phyloP scores from a whole-genome alignment of 2,888 invertebrate genomes.

The Diarsia dahlii region DNA sequence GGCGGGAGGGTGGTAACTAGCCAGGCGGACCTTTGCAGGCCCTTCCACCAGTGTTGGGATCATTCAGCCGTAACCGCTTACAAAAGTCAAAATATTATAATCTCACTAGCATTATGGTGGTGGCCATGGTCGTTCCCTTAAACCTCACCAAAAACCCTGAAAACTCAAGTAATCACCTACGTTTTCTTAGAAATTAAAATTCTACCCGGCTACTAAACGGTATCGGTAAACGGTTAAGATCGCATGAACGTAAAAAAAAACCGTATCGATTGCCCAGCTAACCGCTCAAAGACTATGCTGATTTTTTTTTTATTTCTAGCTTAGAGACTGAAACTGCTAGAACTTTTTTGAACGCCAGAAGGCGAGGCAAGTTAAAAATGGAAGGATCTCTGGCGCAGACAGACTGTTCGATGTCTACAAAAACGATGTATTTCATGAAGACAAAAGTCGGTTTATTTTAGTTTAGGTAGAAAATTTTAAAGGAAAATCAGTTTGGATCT shows the following conservation, averaged over 20 bases:
- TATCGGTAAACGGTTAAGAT: conserved; percentile 12
- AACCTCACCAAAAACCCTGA: background rate
- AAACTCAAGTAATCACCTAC: background rate
- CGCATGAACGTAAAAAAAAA: conserved; percentile 11
- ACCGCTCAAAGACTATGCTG: conserved; percentile 13
- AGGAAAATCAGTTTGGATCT: background rate
- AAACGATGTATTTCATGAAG: conserved; percentile 9
- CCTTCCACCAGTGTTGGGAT: too few species aligned
- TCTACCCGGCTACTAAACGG: conserved; percentile 4
- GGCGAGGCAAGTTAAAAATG: conserved; percentile 37
- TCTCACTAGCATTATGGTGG: background rate
- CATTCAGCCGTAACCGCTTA: too few species aligned
- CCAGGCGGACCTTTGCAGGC: too few species aligned
- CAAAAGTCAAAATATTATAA: too few species aligned
- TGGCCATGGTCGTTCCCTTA: too few species aligned
- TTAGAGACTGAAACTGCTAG: background rate
- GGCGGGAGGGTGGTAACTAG: too few species aligned
- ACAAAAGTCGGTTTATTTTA: conserved; percentile 20
- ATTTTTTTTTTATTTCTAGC: conserved; percentile 16
- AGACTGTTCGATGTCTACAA: conserved; percentile 33
- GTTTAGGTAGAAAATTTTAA: background rate
- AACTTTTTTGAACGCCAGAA: conserved; percentile 17
- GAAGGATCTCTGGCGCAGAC: conserved; percentile 35
- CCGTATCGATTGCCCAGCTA: background rate
- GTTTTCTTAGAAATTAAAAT: conserved; percentile 5